Evolutionary conservation across 2,888 invertebrate genomes (phyloP), one percentile per base, ranked within the genome.

Genomic region (Acleris literana): DNA sequence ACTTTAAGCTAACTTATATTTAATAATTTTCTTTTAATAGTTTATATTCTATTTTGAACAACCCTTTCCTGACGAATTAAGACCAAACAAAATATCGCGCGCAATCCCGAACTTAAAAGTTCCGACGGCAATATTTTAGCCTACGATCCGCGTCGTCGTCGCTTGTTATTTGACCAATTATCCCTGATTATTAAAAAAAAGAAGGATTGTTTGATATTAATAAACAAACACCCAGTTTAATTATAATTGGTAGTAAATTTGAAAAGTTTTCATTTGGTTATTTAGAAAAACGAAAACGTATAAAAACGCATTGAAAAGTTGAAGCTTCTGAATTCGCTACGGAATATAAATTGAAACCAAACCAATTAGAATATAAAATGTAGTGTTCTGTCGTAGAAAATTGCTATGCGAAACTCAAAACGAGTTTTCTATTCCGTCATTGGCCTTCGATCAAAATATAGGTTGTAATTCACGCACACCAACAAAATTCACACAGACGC

Each of bases 371-470:
- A 44, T 55, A 49, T 49, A 20, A 56, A 65, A 56, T 59, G 11
- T n/a, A 33, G 44, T 48, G 18, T 18, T 48, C 60, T 17, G 58
- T 51, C 59, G 59, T 57, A 58, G 68, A 54, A 54, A 53, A 59
- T 68, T 22, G 58, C 57, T 51, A 59, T 49, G 69, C 62, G 44
- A 72, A 63, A 68, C 48, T 65, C 54, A 72, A 78, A 76, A 70
- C 74, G 73, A 74, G 77, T 66, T 65, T 77, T 80, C 79, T 80
- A 77, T 75, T 76, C 76, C 80, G 82, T 87, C 84, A 88, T 88
- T 90, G 88, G 88, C 87, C 88, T 88, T 88, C 86, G 84, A 88
- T 88, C 86, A 88, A 90, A 92, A 91, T 91, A 90, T 90, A 87
- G 88, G 87, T 89, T 91, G 88, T 86, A 87, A 87, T 91, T 89